Evolutionary conservation across 2,797 vertebrate species (phyloP), one percentile per base, ranked within the genome.

Genomic region (Sebastiscus tertius): DNA sequence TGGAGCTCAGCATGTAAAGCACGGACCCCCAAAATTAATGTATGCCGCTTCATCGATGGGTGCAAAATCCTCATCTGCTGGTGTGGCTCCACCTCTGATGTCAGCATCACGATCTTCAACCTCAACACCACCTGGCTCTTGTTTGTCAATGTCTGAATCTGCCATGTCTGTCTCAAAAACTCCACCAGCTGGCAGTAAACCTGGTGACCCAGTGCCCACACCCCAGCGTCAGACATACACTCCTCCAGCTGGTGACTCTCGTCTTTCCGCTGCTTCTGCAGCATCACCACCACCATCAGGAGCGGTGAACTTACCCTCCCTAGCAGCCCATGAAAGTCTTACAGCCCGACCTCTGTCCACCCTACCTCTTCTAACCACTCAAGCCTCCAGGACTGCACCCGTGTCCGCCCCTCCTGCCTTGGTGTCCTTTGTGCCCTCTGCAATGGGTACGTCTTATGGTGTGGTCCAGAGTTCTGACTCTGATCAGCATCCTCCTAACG

Each of bases 341-440:
- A 83, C 84, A 85, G 88, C 77, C 79, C 84, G 72, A 90, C 91
- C 91, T 92, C 87, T 86, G 73, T 85, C 90, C 77, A 78, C 93
- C 90, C 91, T 94, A 93, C 94, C 94, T 94, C 93, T 90, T 90
- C 77, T 81, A 92, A 93, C 92, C 92, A 93, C 93, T 92, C 91
- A 92, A 94, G 93, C 92, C 91, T 93, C 93, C 88, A 92, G 89
- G 90, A 92, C 90, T 91, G 88, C 93, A 78, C 84, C 86, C 5
- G n/a, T 85, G 83, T 92, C 91, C 73, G 24, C 67, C 63, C 93
- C 94, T 86, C 87, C 89, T 78, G 87, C 93, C 89, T 92, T 91
- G 85, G 85, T 91, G 77, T 90, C 92, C 42, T 42, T 42, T 68
- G 74, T 82, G 77, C 84, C 88, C 89, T 87, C 83, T 63, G 60